Evolutionary conservation across 2,888 invertebrate genomes (phyloP), one percentile per base, ranked within the genome.

Genomic region (Danaus chrysippus): DNA sequence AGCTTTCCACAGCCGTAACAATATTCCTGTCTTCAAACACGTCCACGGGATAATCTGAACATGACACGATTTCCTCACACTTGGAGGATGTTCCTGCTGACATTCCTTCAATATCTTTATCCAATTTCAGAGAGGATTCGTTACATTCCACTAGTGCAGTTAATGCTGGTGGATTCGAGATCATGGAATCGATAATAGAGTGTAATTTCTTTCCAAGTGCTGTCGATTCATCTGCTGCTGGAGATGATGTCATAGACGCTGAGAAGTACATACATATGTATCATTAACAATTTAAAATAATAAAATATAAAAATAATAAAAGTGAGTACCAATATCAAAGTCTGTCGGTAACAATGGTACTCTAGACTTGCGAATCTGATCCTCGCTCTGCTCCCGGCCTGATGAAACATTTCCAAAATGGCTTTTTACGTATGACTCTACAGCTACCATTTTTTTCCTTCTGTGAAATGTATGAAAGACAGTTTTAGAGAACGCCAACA

Each of bases 401-500:
- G 65, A 61, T 43, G 69, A 43, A 54, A 63, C 23, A 42, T 70
- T 71, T 46, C 80, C 78, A 70, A 76, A 83, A 66, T 82, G 81
- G 69, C 64, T 77, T 64, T 81, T 82, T 54, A 83, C 74, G 72
- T 85, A 81, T n/a, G 82, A 75, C 68, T 84, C 85, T 60, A 82
- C 80, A n/a, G 77, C 77, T 61, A 77, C 78, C 77, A 81, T 81
- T 68, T 82, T 85, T 70, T 80, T 79, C 67, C 78, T 83, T 68
- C 74, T 74, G 59, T 52, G 23, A 70, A 70, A 19, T 17, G 59
- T 44, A 17, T 13, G 23, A n/a, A 9, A 6, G 1, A 6, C 44
- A 19, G 15, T 10, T 49, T 17, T 10, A 49, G 10, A 10, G 11
- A 17, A 3, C 15, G 11, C 6, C 1, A 15, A 12, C 13, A 55